A percentile compares a stretch with the other conserved stretches of the same genome.
These are phyloP conservation scores for Odontocerum albicorne DNA, from an alignment of 2,888 invertebrate genomes.

Conservation along the genomic window DNA sequence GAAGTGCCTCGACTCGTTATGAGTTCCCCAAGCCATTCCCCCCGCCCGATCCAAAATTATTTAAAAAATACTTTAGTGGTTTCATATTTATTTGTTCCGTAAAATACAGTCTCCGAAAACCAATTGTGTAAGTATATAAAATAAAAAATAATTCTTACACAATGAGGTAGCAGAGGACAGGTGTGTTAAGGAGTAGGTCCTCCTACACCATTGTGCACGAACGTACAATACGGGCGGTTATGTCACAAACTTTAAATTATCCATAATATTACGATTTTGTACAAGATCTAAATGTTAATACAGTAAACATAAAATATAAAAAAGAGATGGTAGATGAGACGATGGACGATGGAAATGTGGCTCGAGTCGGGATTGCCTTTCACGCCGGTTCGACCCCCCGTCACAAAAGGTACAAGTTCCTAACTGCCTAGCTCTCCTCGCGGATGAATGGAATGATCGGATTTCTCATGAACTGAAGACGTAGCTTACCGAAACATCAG, in stretches of 20 bases:
- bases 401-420: slow-evolving; percentile 29
- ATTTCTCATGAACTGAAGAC: slow-evolving; percentile 42
- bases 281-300: slow-evolving; percentile 39
- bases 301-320: slow-evolving; percentile 46
- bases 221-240: slow-evolving; percentile 6
- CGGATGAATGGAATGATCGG: slow-evolving; percentile 57
- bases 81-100: slow-evolving; percentile 31
- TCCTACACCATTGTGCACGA: slow-evolving; percentile 5
- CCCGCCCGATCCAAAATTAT: slow-evolving; percentile 9
- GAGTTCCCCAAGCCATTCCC: background rate
- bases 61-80: slow-evolving; percentile 30
- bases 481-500: slow-evolving; percentile 35
- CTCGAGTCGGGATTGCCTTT: slow-evolving; percentile 19
- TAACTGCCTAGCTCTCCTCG: slow-evolving; percentile 31
- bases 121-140: slow-evolving; percentile 34
- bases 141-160: slow-evolving; percentile 29
- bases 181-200: slow-evolving; percentile 12
- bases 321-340: slow-evolving; percentile 22
- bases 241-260: slow-evolving; percentile 20
- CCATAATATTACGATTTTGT: slow-evolving; percentile 27
- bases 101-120: slow-evolving; percentile 35
- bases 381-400: slow-evolving; percentile 30
- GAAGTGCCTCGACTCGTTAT: too few species aligned
- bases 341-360: slow-evolving; percentile 20
- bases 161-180: slow-evolving; percentile 23